Conservation (phyloP, 2,888 invertebrate genomes). For the Biston stratarius region DNA sequence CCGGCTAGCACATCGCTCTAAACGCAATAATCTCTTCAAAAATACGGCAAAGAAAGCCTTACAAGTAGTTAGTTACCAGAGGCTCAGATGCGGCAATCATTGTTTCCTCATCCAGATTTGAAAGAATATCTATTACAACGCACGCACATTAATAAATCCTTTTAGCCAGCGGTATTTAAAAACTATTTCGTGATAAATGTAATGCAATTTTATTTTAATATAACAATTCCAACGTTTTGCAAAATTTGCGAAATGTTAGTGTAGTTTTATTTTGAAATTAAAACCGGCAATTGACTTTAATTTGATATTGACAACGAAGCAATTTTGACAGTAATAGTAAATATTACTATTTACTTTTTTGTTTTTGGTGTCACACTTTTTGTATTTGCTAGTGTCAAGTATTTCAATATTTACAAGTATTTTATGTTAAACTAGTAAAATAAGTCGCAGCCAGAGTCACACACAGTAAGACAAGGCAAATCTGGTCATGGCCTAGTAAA, state of each 20-base stretch:
- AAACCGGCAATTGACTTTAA: neutral
- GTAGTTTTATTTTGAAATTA: neutral
- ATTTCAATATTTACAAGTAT: too few species aligned
- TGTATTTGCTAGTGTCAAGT: too few species aligned
- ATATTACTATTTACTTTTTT: too few species aligned
- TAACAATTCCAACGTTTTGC: neutral
- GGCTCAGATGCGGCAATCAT: constrained; percentile 97
- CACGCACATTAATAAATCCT: constrained; percentile 48
- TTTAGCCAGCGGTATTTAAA: neutral
- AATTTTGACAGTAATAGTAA: too few species aligned
- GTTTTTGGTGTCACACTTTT: too few species aligned
- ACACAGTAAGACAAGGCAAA: too few species aligned
- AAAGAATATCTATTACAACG: constrained; percentile 64
- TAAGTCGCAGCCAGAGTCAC: too few species aligned
- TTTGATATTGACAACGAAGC: too few species aligned
- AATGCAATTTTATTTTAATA: neutral
- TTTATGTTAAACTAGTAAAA: too few species aligned
- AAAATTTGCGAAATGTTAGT: neutral
- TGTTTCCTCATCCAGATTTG: constrained; percentile 96
- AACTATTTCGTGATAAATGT: neutral
- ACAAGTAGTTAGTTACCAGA: constrained; percentile 86
- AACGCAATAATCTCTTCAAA: too few species aligned
- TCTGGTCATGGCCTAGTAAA: too few species aligned
- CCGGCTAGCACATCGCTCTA: too few species aligned
- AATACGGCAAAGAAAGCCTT: neutral